These are phyloP conservation scores for Clytia hemisphaerica DNA, from an alignment of 30 jellyfish, hydroid and myxozoan genomes.

Conservation along the genomic window DNA sequence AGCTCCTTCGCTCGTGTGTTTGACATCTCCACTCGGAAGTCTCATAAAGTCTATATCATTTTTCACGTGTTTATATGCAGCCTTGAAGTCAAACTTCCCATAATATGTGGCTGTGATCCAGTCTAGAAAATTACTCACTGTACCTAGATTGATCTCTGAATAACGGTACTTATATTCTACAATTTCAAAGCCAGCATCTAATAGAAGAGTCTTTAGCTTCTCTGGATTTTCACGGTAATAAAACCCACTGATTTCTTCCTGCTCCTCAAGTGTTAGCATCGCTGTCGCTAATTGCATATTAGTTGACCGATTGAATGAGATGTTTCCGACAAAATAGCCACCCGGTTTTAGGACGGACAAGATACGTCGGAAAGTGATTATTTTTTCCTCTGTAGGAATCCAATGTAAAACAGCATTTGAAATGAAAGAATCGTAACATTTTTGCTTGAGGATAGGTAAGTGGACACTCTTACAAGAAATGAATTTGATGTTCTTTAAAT, in stretches of 20 bases:
- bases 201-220: background rate
- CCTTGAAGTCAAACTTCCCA: constrained; percentile 32
- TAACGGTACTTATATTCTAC: constrained; percentile 17
- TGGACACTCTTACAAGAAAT: constrained; percentile 35
- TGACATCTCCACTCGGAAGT: constrained; percentile 12
- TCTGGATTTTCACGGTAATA: constrained; percentile 23
- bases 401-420: constrained; percentile 59
- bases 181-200: constrained; percentile 36
- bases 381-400: constrained; percentile 53
- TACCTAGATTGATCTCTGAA: constrained; percentile 15
- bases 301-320: constrained; percentile 25
- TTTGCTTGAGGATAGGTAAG: constrained; percentile 11
- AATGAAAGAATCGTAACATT: constrained; percentile 31
- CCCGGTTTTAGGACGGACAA: constrained; percentile 45
- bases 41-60: background rate
- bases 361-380: constrained; percentile 32
- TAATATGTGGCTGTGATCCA: constrained; percentile 28
- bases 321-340: constrained; percentile 35
- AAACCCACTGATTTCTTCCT: constrained; percentile 8
- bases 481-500: constrained; percentile 18
- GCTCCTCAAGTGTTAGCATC: constrained; percentile 29
- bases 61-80: background rate
- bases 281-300: constrained; percentile 19
- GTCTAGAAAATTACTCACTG: constrained; percentile 8
- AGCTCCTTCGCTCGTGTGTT: constrained; percentile 33